Evolutionary conservation across 2,888 invertebrate species (phyloP), one percentile per base, ranked within the genome.

Genomic region (Parnassius mnemosyne): DNA sequence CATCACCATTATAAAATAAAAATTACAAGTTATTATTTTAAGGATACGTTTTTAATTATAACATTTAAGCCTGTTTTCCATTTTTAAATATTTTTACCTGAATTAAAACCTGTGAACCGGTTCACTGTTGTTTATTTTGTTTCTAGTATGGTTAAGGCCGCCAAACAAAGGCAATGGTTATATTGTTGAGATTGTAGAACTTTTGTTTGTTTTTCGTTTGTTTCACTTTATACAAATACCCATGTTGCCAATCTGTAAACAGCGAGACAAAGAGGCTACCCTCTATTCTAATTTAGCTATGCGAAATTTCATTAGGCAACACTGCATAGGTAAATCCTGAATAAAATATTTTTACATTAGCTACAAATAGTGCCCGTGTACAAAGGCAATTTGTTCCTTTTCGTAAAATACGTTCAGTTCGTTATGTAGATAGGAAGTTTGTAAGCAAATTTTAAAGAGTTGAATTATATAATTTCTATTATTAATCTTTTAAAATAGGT

Each of bases 321-420:
- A 47, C 34, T 25, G 25, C 34, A 1, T 9, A 20, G 20, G 34
- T 47, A 41, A 13, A 56, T 10, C 10, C 10, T 56, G 47, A 56
- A 47, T 56, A 47, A 47, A 56, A 57, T 50, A 57, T 46, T 57
- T 50, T 42, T 41, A 34, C 25, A 41, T 9, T n/a, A n/a, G 25
- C 49, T 13, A 1, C 13, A 49, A 49, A 49, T 49, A 49, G 49
- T 49, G 13, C 49, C 49, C 12, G 7, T 13, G 16, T 5, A 49
- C n/a, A 12, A 49, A 49, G 9, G 13, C 5, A 12, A 12, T 7
- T 49, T 13, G 7, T 13, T 49, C 10, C 49, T 49, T 49, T 13
- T n/a, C 9, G 49, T 13, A 49, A 43, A 11, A 43, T 43, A 34
- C 5, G 3, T 34, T 34, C 34, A 34, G 7, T 34, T 34, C 7